Evolutionary conservation across 2,113 vertebrate genomes (phyloP).

Genomic region (Chlamydotis undulata): DNA sequence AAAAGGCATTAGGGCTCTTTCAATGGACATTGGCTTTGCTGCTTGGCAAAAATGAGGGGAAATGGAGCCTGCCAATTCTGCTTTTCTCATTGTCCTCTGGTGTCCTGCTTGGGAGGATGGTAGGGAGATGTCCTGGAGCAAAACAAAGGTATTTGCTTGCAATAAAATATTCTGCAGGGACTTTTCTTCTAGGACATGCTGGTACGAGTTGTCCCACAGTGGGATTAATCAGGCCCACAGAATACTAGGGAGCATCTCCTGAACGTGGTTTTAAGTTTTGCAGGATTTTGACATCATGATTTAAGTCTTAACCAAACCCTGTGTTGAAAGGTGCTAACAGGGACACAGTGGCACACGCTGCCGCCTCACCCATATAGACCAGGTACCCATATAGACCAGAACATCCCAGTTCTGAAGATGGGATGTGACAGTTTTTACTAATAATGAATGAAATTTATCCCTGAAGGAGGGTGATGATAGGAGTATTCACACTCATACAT

Average conservation of each 20-base stretch:
- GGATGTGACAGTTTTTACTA: background rate
- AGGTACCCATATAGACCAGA: background rate
- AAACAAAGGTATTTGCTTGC: background rate
- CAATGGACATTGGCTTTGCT: background rate
- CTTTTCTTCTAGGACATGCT: background rate
- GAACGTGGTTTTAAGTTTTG: background rate
- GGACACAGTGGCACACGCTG: rapidly evolving
- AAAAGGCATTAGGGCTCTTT: background rate
- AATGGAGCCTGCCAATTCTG: background rate
- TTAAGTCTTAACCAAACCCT: background rate
- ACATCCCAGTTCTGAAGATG: background rate
- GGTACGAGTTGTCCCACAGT: background rate
- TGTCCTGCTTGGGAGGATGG: background rate
- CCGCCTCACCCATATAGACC: background rate
- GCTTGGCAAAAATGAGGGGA: background rate
- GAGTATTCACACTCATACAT: background rate
- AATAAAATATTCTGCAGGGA: background rate
- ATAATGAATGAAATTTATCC: background rate
- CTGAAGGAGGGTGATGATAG: background rate
- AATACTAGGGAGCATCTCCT: background rate
- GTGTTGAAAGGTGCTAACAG: background rate
- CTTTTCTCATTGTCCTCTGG: background rate
- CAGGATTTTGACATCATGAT: background rate
- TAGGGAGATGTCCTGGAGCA: background rate
- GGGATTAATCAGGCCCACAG: background rate